These are phyloP conservation scores for Rhadina sibilatrix DNA, from an alignment of 2,113 vertebrate species.

Conservation along the genomic window DNA sequence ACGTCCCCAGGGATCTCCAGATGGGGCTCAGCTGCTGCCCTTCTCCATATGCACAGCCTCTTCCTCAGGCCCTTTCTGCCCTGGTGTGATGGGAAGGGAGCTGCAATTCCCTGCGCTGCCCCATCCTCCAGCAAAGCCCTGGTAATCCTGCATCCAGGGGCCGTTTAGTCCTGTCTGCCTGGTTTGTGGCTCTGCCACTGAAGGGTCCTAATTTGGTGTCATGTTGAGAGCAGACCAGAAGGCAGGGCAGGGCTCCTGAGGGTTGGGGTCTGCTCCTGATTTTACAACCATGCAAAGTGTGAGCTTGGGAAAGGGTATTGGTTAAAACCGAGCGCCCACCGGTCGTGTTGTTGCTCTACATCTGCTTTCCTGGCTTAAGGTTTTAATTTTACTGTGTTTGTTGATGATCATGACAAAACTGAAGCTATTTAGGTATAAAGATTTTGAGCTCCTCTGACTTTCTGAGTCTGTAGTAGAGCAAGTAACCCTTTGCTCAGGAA, in stretches of 20 bases:
- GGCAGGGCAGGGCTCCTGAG: not conserved
- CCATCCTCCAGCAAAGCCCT: not conserved
- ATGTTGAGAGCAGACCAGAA: not conserved
- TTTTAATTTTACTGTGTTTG: not conserved
- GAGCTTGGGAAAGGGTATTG: not conserved
- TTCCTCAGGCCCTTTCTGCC: not conserved
- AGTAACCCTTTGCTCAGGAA: not conserved
- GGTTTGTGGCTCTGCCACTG: conserved; percentile 27
- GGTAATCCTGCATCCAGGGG: conserved; percentile 45
- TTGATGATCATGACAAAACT: not conserved
- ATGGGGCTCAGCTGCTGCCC: conserved; percentile 42
- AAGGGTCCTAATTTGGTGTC: conserved; percentile 59
- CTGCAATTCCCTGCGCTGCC: not conserved
- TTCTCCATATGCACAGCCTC: not conserved
- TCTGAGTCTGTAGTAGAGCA: not conserved
- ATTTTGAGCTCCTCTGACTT: not conserved
- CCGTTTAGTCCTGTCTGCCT: conserved; percentile 45
- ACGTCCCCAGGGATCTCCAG: not conserved
- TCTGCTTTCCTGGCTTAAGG: not conserved
- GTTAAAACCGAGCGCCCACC: not conserved
- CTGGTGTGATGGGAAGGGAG: not conserved
- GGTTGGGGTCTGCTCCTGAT: not conserved
- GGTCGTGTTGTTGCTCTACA: accelerated
- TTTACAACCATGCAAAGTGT: not conserved
- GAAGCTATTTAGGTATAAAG: not conserved